Base-by-base conservation (phyloP, 2,797 vertebrate genomes). In the Phoeniculus purpureus region DNA sequence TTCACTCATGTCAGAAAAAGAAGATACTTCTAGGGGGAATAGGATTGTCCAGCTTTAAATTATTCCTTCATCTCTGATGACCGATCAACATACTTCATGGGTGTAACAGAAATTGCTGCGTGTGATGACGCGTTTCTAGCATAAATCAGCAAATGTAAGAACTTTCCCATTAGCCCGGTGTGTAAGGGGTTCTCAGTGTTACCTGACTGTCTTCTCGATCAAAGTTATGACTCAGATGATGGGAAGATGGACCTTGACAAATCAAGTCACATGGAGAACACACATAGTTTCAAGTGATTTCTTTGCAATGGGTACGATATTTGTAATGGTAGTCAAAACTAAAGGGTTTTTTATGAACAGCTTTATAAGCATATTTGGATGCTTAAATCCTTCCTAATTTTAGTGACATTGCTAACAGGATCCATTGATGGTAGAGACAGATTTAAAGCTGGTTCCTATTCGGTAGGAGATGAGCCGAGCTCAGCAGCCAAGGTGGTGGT, bases 11-110 rank as follows among this genome's bases (percentile, higher is more conserved):
- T 78, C 85, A 88, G 70, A 64, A 73, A 61, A 75, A 85, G 27
- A 85, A 71, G 40, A 71, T 73, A 86, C 27, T 87, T 81, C 48
- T 64, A 84, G 54, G 37, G 54, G 92, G n/a, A 3, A 2, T 27
- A 61, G 11, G 9, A 73, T 64, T 84, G 85, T 87, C 79, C 82
- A 70, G n/a, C 51, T 89, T 93, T 85, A 87, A 77, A 62, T 43
- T 83, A 87, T 81, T 85, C 94, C 60, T 85, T 92, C 64, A 79
- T 88, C 43, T 90, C 56, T 66, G 60, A 76, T 74, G 87, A 77
- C 47, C 85, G 22, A 52, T 71, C 87, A 92, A 37, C 26, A 67
- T 55, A 54, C 13, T 95, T 93, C 79, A 93, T 81, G 64, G n/a
- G 43, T 73, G 64, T 61, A 95, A 95, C 95, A 95, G 94, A 85